Conservation (phyloP, 2,797 vertebrate genomes). For the Hylomyscus alleni region DNA sequence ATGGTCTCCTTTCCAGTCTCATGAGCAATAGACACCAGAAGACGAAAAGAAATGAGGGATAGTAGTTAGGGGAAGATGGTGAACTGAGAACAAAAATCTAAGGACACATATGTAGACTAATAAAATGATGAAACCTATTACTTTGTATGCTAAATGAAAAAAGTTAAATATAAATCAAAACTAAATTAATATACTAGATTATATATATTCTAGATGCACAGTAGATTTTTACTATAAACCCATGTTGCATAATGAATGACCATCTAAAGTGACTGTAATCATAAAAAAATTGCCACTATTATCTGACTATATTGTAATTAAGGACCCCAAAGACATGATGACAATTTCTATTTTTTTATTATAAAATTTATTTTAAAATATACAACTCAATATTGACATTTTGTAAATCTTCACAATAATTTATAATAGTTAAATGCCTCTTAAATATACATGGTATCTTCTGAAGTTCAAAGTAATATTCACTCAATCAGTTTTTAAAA, state of each 20-base stretch:
- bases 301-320: background rate
- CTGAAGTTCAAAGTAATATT: no score
- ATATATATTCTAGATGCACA: background rate
- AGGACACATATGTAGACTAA: background rate
- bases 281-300: background rate
- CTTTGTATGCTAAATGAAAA: background rate
- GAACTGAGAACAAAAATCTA: no score
- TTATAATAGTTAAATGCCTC: no score
- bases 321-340: no score
- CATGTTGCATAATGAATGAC: background rate
- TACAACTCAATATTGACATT: no score
- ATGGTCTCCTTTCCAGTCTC: background rate
- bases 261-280: background rate
- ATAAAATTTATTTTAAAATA: no score
- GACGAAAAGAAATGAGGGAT: background rate
- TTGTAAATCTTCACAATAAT: no score
- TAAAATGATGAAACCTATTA: background rate
- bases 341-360: no score
- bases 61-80: no score
- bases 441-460: no score
- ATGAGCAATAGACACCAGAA: background rate
- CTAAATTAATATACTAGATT: background rate
- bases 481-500: no score
- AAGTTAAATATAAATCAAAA: background rate
- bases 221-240: background rate